Conservation (phyloP, 2,888 invertebrate species). For the Eupithecia exiguata region DNA sequence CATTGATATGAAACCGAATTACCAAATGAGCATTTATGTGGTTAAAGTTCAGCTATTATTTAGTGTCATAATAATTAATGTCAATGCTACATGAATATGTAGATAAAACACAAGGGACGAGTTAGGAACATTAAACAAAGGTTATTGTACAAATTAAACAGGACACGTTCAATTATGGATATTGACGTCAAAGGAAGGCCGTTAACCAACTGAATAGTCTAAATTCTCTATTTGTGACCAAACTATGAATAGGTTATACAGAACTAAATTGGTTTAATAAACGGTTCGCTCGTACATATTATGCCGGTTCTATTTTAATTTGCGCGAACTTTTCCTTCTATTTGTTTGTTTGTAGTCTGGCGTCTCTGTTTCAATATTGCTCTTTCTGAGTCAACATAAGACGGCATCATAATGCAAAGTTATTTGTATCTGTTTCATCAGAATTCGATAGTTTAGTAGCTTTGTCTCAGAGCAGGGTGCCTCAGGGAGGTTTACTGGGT, state of each 20-base stretch:
- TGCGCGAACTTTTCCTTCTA: slow-evolving; percentile 1
- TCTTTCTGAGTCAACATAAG: slow-evolving; percentile 4
- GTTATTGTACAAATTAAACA: slow-evolving; percentile 47
- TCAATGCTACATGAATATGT: not conserved
- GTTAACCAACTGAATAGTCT: slow-evolving; percentile 42
- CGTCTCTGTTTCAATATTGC: slow-evolving; percentile 8
- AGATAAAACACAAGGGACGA: not conserved
- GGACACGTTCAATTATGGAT: slow-evolving; percentile 50
- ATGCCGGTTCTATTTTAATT: not conserved
- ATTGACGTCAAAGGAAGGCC: slow-evolving; percentile 51
- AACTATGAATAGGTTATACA: slow-evolving; percentile 33
- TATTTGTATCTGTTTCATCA: slow-evolving; percentile 4
- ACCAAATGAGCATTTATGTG: not conserved
- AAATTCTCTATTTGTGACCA: slow-evolving; percentile 38
- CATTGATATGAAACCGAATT: not conserved
- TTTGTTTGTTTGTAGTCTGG: slow-evolving; percentile 3
- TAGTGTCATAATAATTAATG: not conserved
- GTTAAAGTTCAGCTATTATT: not conserved
- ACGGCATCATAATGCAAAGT: slow-evolving; percentile 4
- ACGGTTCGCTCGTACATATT: not conserved
- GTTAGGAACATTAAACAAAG: slow-evolving; percentile 35
- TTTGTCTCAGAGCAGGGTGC: not conserved
- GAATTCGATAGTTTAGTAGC: not conserved
- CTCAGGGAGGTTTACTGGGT: not conserved
- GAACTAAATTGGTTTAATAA: slow-evolving; percentile 32